Base-by-base conservation (phyloP, 1,140 invertebrate species). In the Atopsyche davidsoni region DNA sequence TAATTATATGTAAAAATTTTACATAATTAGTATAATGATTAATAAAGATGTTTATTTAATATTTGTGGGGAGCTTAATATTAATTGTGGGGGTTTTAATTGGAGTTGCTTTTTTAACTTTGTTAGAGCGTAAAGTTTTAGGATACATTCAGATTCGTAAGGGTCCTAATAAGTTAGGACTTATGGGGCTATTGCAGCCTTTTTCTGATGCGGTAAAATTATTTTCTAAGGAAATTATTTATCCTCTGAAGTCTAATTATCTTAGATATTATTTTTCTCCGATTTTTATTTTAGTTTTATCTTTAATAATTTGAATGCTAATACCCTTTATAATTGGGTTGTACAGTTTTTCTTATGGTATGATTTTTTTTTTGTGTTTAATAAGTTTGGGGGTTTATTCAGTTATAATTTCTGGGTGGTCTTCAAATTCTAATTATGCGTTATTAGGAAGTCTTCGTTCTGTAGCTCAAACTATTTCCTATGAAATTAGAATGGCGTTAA, bases 401-500 rank as follows among this genome's bases (percentile, higher is more conserved):
- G 47, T 80, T 51, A 68, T 82, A 59, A 50, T 76, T 50, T 61
- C 71, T 41, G 81, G 81, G 23, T 83, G 82, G 65, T 73, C 77
- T 61, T 81, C 78, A 46, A 82, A 83, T 74, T 82, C 77, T 53
- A 78, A 77, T 68, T 85, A 82, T 78, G 63, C 79, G 44, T 67
- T 80, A 61, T 73, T 83, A 62, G 82, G 81, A 0, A 64, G 69
- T 0, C 65, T 83, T 53, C 81, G 81, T 2, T 68, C 74, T 24
- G 70, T 81, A 39, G 74, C 78, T 67, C 80, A 84, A 71, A 78
- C 72, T 58, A 78, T 84, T 77, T 83, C 80, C 64, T 84, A 82
- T 78, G 79, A 83, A 64, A 75, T 84, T 23, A 76, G 71, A 31
- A 70, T 81, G 60, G 59, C 62, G 63, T 70, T 80, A 60, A 71